Conservation (phyloP, 2,797 vertebrate genomes). For the Melanotaenia parkinsoni region DNA sequence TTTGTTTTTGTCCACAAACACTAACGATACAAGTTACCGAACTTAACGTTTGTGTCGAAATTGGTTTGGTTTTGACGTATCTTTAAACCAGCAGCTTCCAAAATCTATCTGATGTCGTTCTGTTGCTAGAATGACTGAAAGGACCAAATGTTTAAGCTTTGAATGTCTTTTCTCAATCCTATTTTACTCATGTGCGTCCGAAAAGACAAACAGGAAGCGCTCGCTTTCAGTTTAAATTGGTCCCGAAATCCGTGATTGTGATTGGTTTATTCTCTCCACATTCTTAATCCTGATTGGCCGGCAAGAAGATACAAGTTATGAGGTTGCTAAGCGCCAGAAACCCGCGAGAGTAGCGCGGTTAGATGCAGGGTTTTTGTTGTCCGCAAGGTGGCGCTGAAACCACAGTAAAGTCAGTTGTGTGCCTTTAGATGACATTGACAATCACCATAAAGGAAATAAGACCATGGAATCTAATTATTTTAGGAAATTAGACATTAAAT, state of each 20-base stretch:
- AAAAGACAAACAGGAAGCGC: conserved; percentile 38
- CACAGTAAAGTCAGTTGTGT: background rate
- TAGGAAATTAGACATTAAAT: background rate
- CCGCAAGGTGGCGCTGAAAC: conserved; percentile 61
- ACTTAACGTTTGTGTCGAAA: background rate
- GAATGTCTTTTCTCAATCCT: background rate
- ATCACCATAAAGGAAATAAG: background rate
- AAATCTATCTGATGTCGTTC: background rate
- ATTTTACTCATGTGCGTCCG: background rate
- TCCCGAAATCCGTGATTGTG: conserved; percentile 56
- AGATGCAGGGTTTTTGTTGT: fast-evolving
- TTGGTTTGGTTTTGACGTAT: background rate
- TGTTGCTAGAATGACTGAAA: background rate
- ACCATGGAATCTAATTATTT: conserved; percentile 11
- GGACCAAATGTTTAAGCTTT: background rate
- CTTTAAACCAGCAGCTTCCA: background rate
- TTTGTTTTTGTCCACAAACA: background rate
- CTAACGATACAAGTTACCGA: conserved; percentile 6
- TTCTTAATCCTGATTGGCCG: conserved; percentile 71
- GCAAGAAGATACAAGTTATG: conserved; percentile 13
- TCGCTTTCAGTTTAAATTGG: conserved; percentile 74
- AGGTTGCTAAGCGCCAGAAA: conserved; percentile 69
- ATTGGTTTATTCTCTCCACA: conserved; percentile 65
- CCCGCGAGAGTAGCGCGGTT: conserved; percentile 72
- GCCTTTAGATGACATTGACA: background rate